These are phyloP conservation scores for Axinella damicornis DNA, from an alignment of 37 sponge, comb jelly and placozoan genomes.

Conservation along the genomic window DNA sequence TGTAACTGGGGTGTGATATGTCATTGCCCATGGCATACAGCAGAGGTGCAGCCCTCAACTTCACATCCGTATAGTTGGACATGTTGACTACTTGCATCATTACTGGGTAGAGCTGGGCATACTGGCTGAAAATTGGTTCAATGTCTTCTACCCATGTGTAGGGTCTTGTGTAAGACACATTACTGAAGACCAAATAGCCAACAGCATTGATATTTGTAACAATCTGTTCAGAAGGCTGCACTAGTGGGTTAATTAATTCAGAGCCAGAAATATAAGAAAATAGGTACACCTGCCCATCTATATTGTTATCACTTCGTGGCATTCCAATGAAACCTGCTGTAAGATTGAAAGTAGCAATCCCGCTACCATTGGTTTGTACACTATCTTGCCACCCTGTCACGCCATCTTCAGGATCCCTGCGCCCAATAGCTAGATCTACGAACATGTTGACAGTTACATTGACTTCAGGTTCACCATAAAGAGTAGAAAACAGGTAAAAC, in stretches of 20 bases:
- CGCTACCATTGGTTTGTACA: too few species aligned
- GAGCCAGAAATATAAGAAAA: constrained; percentile 12
- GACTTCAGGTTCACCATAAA: too few species aligned
- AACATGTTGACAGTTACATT: too few species aligned
- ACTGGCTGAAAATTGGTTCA: constrained; percentile 49
- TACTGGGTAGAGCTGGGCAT: constrained; percentile 35
- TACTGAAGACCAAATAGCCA: neutral
- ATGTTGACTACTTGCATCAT: constrained; percentile 57
- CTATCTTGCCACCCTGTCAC: too few species aligned
- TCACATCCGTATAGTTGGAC: constrained; percentile 44
- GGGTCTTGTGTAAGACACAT: neutral
- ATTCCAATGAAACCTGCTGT: neutral
- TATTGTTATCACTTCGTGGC: constrained; percentile 3
- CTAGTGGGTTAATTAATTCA: neutral
- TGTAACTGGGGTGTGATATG: constrained; percentile 60
- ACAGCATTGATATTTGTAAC: neutral
- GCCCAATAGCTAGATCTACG: too few species aligned
- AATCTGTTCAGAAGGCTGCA: neutral
- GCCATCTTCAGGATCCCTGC: too few species aligned
- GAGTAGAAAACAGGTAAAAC: too few species aligned
- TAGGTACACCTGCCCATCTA: constrained; percentile 36
- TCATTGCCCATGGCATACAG: constrained; percentile 27
- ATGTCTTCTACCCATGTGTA: constrained; percentile 36
- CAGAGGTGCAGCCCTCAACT: constrained; percentile 22
- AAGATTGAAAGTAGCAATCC: too few species aligned